Percentiles rank a stretch among this genome's conserved stretches.
Conservation (phyloP, 2,113 vertebrate genomes). For the Euleptes europaea region DNA sequence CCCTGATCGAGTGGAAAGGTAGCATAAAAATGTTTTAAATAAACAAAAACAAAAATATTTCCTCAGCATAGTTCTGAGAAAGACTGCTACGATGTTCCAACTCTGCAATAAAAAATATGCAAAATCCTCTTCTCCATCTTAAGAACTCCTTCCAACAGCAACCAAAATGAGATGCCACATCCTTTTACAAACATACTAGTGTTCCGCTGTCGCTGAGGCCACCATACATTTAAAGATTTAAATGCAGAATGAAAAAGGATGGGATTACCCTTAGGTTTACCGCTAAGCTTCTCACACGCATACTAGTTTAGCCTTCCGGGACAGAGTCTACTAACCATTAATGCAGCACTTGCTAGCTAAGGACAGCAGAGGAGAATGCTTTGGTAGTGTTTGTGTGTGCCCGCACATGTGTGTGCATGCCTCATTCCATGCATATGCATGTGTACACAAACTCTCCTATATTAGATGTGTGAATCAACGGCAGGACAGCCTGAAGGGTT, state of each 20-base stretch:
- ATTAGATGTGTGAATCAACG: background rate
- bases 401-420: background rate
- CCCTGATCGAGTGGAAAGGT: no score
- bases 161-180: background rate
- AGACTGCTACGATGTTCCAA: background rate
- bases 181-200: background rate
- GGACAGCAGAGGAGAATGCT: background rate
- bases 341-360: background rate
- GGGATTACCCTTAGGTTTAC: background rate
- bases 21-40: no score
- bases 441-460: background rate
- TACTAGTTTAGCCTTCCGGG: background rate
- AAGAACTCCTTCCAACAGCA: background rate
- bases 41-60: no score
- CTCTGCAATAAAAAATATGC: background rate
- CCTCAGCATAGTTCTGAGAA: no score
- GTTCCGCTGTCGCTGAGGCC: background rate
- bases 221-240: background rate
- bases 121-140: background rate
- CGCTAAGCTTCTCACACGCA: conserved; percentile 13
- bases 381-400: background rate
- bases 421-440: background rate
- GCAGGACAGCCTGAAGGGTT: background rate
- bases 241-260: background rate
- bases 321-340: background rate